Percentiles rank a stretch among this genome's conserved stretches.
These are phyloP conservation scores for Phacellophora camtschatica DNA, from an alignment of 30 jellyfish, hydroid and myxozoan species.

Conservation along the genomic window DNA sequence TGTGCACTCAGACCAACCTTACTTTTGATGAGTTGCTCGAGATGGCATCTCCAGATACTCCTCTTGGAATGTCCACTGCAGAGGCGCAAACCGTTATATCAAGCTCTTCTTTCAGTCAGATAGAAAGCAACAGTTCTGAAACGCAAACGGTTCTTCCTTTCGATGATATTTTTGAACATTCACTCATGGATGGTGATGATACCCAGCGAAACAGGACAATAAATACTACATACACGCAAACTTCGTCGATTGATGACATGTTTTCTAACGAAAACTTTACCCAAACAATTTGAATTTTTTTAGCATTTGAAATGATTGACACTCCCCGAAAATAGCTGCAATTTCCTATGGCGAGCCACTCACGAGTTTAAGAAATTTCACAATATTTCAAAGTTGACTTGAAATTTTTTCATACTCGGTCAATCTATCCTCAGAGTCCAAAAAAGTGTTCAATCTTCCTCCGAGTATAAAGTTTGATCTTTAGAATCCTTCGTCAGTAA, in stretches of 20 bases:
- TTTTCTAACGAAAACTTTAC: constrained; percentile 14
- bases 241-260: constrained; percentile 15
- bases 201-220: background rate
- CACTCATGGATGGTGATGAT: background rate
- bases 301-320: too few relatives aligned
- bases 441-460: too few relatives aligned
- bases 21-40: constrained; percentile 36
- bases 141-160: constrained; percentile 31
- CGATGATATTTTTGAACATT: constrained; percentile 20
- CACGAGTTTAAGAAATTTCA: too few relatives aligned
- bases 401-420: too few relatives aligned
- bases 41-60: constrained; percentile 14
- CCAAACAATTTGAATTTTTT: too few relatives aligned
- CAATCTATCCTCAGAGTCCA: too few relatives aligned
- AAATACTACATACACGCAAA: background rate
- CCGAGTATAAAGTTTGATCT: too few relatives aligned
- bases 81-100: constrained; percentile 13
- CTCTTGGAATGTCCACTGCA: constrained; percentile 28
- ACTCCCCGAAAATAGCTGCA: too few relatives aligned
- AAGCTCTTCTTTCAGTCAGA: background rate
- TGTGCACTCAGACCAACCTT: constrained; percentile 71
- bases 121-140: constrained; percentile 1
- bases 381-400: too few relatives aligned
- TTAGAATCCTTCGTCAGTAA: too few relatives aligned
- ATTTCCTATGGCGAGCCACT: too few relatives aligned